Evolutionary conservation across 2,113 vertebrate species (phyloP).

Genomic region (Theristicus caerulescens): DNA sequence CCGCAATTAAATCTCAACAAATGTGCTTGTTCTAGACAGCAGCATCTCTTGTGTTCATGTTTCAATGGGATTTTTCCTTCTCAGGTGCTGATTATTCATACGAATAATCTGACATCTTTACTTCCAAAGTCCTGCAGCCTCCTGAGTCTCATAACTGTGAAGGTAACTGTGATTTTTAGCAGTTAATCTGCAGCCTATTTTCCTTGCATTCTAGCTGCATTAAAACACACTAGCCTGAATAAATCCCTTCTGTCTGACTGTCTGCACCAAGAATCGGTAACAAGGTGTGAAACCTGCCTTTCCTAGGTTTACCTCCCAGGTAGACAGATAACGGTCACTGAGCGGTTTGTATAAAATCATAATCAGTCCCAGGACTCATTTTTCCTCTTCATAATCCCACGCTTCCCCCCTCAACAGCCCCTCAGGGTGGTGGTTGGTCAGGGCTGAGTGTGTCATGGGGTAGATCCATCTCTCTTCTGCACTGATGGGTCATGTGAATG

Average conservation of each 20-base stretch:
- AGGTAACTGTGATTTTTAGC: slow-evolving; percentile 73
- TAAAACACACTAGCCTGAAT: background rate
- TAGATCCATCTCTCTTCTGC: background rate
- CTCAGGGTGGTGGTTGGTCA: background rate
- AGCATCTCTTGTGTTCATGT: background rate
- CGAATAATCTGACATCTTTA: slow-evolving; percentile 83
- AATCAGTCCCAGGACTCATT: background rate
- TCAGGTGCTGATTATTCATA: slow-evolving; percentile 90
- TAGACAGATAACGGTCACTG: background rate
- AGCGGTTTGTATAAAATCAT: background rate
- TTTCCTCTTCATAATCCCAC: background rate
- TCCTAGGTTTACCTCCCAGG: background rate
- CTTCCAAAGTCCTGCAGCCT: slow-evolving; percentile 88
- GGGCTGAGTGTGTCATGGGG: background rate
- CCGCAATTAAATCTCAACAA: background rate
- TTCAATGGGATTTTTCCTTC: background rate
- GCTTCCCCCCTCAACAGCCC: background rate
- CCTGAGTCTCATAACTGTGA: slow-evolving; percentile 80
- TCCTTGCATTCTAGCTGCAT: background rate
- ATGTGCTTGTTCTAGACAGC: background rate
- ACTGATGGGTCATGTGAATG: background rate
- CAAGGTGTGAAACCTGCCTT: background rate
- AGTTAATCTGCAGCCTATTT: background rate
- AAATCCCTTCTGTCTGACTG: background rate
- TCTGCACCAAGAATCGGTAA: background rate